phyloP scores from a whole-genome alignment of 2,888 invertebrate genomes.

The Drosophila mimetica region DNA sequence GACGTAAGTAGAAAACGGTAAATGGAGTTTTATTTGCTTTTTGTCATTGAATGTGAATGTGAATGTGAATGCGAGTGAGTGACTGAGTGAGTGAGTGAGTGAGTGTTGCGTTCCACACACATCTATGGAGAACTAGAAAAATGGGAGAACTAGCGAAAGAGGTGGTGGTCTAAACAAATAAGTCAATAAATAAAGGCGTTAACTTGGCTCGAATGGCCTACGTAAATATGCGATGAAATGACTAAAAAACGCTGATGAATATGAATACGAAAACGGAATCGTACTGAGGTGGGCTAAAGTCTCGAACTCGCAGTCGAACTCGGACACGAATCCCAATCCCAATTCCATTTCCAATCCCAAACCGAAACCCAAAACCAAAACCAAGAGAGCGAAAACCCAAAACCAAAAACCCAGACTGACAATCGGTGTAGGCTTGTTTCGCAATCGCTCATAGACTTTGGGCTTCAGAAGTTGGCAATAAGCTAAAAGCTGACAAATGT shows the following conservation, averaged over 20 bases:
- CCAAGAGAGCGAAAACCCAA: conserved; percentile 2
- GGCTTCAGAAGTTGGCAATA: conserved; percentile 61
- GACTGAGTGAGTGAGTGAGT: conserved; percentile 49
- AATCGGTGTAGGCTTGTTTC: conserved; percentile 71
- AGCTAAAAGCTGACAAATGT: conserved; percentile 79
- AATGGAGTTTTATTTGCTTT: conserved; percentile 70
- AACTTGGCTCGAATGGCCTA: conserved; percentile 74
- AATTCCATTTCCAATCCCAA: conserved; percentile 3
- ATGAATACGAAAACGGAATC: not conserved
- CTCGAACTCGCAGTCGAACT: conserved; percentile 12
- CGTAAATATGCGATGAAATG: conserved; percentile 75
- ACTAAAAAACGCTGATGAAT: conserved; percentile 47
- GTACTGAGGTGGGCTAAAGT: conserved; percentile 27
- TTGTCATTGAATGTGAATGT: conserved; percentile 60
- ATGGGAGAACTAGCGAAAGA: conserved; percentile 3
- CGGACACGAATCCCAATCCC: not conserved
- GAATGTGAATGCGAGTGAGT: conserved; percentile 18
- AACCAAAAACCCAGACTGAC: conserved; percentile 25
- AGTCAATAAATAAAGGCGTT: conserved; percentile 80
- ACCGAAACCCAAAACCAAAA: conserved; percentile 39
- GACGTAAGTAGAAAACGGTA: conserved; percentile 63
- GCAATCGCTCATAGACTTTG: conserved; percentile 48
- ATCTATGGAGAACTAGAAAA: conserved; percentile 1
- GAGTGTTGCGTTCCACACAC: conserved; percentile 39
- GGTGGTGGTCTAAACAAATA: conserved; percentile 63